Conservation (phyloP, 2,888 invertebrate genomes). For the Aelia acuminata region DNA sequence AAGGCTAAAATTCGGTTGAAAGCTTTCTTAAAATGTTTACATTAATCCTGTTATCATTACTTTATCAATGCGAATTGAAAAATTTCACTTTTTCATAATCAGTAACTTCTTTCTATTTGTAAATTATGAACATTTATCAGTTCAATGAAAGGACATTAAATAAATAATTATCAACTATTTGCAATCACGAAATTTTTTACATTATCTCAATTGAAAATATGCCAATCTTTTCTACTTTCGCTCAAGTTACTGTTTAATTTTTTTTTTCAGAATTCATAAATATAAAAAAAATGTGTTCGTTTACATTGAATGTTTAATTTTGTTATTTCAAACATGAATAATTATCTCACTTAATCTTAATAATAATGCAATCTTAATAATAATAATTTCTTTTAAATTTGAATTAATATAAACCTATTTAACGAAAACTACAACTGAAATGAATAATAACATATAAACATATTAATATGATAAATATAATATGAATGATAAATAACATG, state of each 20-base stretch:
- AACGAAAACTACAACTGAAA: too few relatives aligned
- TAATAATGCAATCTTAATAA: too few relatives aligned
- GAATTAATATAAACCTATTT: too few relatives aligned
- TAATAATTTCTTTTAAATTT: too few relatives aligned
- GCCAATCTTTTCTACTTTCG: conserved; percentile 8
- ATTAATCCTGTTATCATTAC: neutral
- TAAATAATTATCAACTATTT: neutral
- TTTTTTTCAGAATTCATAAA: neutral
- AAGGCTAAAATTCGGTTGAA: neutral
- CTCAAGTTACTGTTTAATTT: neutral
- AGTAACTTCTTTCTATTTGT: neutral
- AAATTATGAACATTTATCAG: neutral
- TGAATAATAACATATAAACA: too few relatives aligned
- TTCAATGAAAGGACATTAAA: neutral
- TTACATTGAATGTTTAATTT: too few relatives aligned
- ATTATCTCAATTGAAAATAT: neutral
- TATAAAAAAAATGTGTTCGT: neutral
- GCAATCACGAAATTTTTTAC: neutral
- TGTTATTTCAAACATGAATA: neutral
- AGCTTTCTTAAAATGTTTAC: neutral
- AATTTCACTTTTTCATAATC: neutral
- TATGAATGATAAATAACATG: too few relatives aligned
- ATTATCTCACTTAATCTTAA: neutral
- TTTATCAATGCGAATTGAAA: neutral
- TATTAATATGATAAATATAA: too few relatives aligned